A percentile compares a stretch with the other conserved stretches of the same genome.
Evolutionary conservation across 2,888 invertebrate species (phyloP).

Genomic region (Sesia bembeciformis): DNA sequence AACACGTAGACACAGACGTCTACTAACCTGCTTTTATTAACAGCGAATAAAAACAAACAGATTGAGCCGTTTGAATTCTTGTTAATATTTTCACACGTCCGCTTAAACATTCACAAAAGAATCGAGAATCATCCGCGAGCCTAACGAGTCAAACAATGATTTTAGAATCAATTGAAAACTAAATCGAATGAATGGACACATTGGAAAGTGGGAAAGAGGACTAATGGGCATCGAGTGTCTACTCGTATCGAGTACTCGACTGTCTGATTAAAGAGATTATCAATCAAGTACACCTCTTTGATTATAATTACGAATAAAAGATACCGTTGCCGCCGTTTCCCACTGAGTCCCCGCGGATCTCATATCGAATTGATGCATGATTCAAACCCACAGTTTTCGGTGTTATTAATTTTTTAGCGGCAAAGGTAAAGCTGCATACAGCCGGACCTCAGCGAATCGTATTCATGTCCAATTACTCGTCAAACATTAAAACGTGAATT

Average conservation of each 20-base stretch:
- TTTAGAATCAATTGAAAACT: conserved; percentile 55
- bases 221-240: conserved; percentile 25
- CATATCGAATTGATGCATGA: too few species aligned
- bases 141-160: conserved; percentile 53
- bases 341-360: background rate
- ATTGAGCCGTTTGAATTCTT: background rate
- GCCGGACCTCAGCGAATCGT: background rate
- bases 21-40: too few species aligned
- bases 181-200: conserved; percentile 61
- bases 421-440: background rate
- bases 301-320: conserved; percentile 37
- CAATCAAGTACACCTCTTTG: conserved; percentile 35
- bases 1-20: too few species aligned
- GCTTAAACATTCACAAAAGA: conserved; percentile 43
- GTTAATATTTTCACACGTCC: conserved; percentile 45
- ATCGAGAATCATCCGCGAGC: conserved; percentile 17
- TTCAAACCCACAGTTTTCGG: background rate
- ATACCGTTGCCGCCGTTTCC: conserved; percentile 24
- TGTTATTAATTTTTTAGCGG: background rate
- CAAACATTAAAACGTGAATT: background rate
- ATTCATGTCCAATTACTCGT: background rate
- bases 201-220: conserved; percentile 17
- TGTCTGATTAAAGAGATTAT: conserved; percentile 43
- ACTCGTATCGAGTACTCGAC: conserved; percentile 15
- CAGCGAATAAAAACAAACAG: too few species aligned